Evolutionary conservation across 2,113 vertebrate genomes (phyloP).

Genomic region (Romanogobio albipinnatus): DNA sequence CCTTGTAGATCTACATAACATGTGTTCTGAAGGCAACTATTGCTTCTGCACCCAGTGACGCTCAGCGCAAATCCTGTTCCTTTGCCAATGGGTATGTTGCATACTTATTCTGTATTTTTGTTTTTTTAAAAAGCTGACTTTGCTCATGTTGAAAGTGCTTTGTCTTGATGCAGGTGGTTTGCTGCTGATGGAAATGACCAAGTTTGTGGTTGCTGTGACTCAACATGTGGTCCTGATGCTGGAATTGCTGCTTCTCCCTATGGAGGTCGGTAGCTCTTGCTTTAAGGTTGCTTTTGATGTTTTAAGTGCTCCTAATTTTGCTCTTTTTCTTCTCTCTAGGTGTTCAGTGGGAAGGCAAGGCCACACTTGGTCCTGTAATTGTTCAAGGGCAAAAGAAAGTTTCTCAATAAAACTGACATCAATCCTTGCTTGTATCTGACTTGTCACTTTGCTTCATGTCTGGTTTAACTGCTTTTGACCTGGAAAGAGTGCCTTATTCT

Average conservation of each 20-base stretch:
- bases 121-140: no score
- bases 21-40: slow-evolving; percentile 62
- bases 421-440: no score
- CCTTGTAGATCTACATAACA: slow-evolving; percentile 65
- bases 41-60: background rate
- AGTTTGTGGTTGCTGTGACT: slow-evolving; percentile 55
- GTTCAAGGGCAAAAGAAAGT: background rate
- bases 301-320: background rate
- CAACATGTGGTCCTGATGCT: slow-evolving; percentile 4
- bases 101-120: no score
- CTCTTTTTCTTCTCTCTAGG: background rate
- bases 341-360: slow-evolving; percentile 32
- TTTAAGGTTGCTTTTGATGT: background rate
- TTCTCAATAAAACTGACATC: no score
- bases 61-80: slow-evolving; percentile 66
- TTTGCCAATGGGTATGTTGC: slow-evolving; percentile 58
- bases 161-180: slow-evolving; percentile 37
- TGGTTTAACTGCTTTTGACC: no score
- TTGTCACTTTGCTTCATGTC: no score
- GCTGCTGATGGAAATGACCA: slow-evolving; percentile 35
- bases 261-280: background rate
- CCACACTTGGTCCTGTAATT: slow-evolving; percentile 13
- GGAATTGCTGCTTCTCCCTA: background rate
- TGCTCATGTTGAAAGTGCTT: no score
- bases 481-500: background rate